Conservation (phyloP, 1,140 invertebrate genomes). For the Anagrus nilaparvatae region DNA sequence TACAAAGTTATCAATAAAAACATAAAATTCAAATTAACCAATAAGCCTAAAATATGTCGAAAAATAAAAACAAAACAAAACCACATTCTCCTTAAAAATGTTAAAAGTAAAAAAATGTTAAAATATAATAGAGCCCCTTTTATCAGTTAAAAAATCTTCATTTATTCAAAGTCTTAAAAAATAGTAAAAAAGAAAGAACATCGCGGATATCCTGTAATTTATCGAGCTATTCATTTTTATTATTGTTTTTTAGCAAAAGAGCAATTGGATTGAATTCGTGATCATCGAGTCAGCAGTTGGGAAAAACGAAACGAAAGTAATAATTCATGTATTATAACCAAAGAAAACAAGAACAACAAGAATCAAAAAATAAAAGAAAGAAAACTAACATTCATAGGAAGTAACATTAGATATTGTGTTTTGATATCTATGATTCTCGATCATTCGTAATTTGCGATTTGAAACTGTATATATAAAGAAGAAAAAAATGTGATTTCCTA, state of each 20-base stretch:
- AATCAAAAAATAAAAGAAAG: no score
- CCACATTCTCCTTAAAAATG: no score
- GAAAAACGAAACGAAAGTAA: slow-evolving; percentile 4
- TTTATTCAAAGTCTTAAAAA: slow-evolving; percentile 8
- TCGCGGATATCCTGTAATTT: slow-evolving; percentile 1
- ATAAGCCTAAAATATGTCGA: no score
- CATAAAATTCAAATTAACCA: no score
- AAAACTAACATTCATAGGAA: no score
- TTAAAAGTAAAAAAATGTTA: no score
- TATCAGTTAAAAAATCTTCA: slow-evolving; percentile 7
- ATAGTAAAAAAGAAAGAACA: not conserved
- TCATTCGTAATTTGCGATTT: slow-evolving; percentile 11
- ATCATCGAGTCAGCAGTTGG: slow-evolving; percentile 1
- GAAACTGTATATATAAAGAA: no score
- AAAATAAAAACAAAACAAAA: no score
- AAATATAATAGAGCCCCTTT: no score
- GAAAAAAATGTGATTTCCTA: slow-evolving; percentile 10
- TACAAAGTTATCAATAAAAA: no score
- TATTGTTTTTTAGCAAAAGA: not conserved
- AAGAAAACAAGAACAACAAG: no score
- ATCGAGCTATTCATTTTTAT: slow-evolving; percentile 9
- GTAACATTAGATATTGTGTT: no score
- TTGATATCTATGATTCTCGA: slow-evolving; percentile 3
- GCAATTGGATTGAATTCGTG: slow-evolving; percentile 13
- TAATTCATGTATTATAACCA: slow-evolving; percentile 9